Conservation (phyloP, 2,797 vertebrate genomes). For the Tokudaia muenninki region DNA sequence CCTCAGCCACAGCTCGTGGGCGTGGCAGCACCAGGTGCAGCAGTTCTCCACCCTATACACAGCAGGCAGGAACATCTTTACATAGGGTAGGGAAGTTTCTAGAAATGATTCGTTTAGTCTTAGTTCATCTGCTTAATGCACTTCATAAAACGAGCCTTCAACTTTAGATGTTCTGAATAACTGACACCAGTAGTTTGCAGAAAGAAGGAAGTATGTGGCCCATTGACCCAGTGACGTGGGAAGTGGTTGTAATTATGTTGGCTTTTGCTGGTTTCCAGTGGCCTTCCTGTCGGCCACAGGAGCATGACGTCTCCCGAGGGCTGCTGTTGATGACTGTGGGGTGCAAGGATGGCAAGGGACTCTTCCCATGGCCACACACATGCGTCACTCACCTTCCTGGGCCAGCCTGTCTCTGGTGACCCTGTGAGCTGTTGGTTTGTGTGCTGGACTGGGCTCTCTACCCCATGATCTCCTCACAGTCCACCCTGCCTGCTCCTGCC, state of each 20-base stretch:
- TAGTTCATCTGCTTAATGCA: not conserved
- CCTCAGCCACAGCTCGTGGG: not conserved
- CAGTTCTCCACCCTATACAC: not conserved
- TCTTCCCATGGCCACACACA: fast-evolving
- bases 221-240: not conserved
- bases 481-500: not conserved
- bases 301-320: no score
- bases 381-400: not conserved
- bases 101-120: not conserved
- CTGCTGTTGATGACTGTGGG: not conserved
- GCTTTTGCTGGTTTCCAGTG: not conserved
- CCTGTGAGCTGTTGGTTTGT: not conserved
- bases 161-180: not conserved
- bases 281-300: fast-evolving
- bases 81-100: not conserved
- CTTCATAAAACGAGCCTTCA: not conserved
- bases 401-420: not conserved
- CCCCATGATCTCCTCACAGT: fast-evolving
- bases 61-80: not conserved
- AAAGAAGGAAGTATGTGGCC: not conserved
- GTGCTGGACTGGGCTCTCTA: not conserved
- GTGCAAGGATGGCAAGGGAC: fast-evolving
- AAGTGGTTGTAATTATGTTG: not conserved
- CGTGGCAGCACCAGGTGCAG: no score
- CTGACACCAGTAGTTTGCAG: not conserved